Evolutionary conservation across 2,888 invertebrate genomes (phyloP), one percentile per base, ranked within the genome.

Genomic region (Pristionchus entomophagus): DNA sequence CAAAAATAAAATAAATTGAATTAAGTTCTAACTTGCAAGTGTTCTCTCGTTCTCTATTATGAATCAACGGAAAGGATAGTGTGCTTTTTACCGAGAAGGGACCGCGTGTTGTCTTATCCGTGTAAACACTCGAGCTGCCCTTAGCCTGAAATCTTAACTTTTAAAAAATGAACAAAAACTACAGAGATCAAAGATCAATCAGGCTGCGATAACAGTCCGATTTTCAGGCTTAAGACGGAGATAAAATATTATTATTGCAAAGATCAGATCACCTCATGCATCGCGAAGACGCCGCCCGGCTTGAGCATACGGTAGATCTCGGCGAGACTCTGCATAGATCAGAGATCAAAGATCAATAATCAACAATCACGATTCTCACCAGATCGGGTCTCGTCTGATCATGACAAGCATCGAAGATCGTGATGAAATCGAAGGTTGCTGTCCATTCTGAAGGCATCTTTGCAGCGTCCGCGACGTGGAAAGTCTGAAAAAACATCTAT

Each of bases 401-500:
- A 38, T 84, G 84, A 38, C 84, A 84, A n/a, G 84, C 84, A 38
- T 84, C 84, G 73, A 84, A 84, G n/a, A 84, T 84, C 41, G 84
- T 73, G 32, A 84, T 73, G 38, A 84, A 73, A 53, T 84, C 84
- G 73, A 84, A 84, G 35, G 32, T 29, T 32, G 32, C 32, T 4
- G 69, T 35, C 84, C 84, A 84, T 19, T 73, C 73, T 2, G 53
- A 19, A 3, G 69, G 29, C 84, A 84, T 84, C 26, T 69, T 35
- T 22, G 14, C 84, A 8, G 84, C 84, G 41, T 84, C 65, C 8
- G 29, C n/a, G 10, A 73, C 35, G 29, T 45, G 53, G 53, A 84
- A 84, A 10, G 45, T 59, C 84, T 84, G 38, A 6, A 82, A 56
- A 53, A 53, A n/a, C n/a, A n/a, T n/a, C n/a, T n/a, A n/a, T n/a